phyloP scores from a whole-genome alignment of 2,113 vertebrate genomes.

The Steatornis caripensis region DNA sequence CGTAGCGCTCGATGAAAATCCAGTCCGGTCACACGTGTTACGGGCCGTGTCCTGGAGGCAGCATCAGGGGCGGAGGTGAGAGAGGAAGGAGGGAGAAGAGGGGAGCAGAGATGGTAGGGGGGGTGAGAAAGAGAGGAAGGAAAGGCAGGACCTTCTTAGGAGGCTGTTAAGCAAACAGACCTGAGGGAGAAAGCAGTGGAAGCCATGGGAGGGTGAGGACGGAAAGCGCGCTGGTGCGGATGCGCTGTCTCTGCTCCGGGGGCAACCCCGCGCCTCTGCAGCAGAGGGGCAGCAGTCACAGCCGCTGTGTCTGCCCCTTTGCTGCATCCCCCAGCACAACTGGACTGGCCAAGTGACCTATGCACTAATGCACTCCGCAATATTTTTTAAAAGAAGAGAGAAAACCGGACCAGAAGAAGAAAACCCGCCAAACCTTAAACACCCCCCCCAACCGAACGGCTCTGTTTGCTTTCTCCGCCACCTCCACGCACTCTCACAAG shows the following conservation, averaged over 20 bases:
- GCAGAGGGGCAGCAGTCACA: fast-evolving
- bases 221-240: fast-evolving
- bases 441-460: background rate
- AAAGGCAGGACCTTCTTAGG: background rate
- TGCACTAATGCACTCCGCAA: background rate
- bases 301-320: fast-evolving
- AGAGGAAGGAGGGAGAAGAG: background rate
- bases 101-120: background rate
- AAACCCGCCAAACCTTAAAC: background rate
- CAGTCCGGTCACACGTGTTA: fast-evolving
- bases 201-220: background rate
- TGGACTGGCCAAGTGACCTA: background rate
- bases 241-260: fast-evolving
- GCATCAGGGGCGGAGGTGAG: background rate
- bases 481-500: conserved; percentile 40
- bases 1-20: fast-evolving
- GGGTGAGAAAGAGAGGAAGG: fast-evolving
- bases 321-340: background rate
- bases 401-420: background rate
- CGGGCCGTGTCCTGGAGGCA: background rate
- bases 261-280: background rate
- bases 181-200: background rate
- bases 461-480: background rate
- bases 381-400: background rate
- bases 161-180: background rate